Percentiles rank a stretch among this genome's conserved stretches.
These are phyloP conservation scores for Tipula helvola DNA, from an alignment of 2,888 invertebrate species.

Conservation along the genomic window DNA sequence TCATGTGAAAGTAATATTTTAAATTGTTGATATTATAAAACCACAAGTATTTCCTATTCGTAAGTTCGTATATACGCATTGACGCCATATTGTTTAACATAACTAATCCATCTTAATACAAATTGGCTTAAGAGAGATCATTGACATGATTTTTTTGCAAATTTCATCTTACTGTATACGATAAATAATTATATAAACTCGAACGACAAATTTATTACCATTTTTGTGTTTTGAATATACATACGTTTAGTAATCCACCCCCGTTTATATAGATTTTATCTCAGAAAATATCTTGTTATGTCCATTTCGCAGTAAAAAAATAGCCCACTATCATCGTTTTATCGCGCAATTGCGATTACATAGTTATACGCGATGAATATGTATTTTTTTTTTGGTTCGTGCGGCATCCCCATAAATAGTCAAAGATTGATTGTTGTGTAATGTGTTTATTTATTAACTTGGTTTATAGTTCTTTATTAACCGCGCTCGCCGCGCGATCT, in stretches of 20 bases:
- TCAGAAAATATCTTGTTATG: background rate
- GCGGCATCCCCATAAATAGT: background rate
- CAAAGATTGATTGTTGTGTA: background rate
- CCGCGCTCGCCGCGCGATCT: background rate
- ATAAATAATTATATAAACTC: background rate
- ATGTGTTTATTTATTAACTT: background rate
- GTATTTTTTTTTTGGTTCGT: background rate
- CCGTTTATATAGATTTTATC: background rate
- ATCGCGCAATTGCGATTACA: background rate
- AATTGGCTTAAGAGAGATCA: background rate
- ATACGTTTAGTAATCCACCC: background rate
- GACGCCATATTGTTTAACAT: background rate
- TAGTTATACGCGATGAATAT: background rate
- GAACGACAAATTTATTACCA: background rate
- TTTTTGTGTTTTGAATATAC: background rate
- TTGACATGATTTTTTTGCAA: background rate
- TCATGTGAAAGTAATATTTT: background rate
- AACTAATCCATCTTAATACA: background rate
- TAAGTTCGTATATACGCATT: background rate
- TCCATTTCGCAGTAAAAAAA: background rate
- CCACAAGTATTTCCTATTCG: background rate
- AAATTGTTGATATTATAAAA: background rate
- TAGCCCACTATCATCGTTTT: background rate
- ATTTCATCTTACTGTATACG: background rate
- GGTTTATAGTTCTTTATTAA: background rate